Percentiles rank a stretch among this genome's conserved stretches.
Evolutionary conservation across 1,140 invertebrate species (phyloP).

Genomic region (Drosophila aff.): DNA sequence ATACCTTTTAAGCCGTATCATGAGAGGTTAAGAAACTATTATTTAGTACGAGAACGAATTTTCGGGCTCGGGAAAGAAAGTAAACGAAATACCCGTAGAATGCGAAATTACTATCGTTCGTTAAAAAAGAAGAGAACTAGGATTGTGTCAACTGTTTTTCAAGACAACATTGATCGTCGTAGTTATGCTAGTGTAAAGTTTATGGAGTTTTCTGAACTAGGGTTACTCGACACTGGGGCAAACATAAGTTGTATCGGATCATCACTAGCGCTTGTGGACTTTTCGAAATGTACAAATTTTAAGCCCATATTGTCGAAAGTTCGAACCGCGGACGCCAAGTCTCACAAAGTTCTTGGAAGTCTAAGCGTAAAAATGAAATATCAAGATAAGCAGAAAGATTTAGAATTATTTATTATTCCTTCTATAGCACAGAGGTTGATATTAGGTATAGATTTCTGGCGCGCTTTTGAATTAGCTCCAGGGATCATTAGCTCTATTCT

Average conservation of each 20-base stretch:
- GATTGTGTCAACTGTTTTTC: constrained; percentile 4
- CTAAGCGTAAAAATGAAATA: background rate
- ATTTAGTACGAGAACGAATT: no score
- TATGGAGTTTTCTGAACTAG: constrained; percentile 3
- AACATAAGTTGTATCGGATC: background rate
- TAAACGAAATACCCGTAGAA: no score
- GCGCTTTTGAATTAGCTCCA: background rate
- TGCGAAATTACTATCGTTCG: background rate
- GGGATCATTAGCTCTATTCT: background rate
- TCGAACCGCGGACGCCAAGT: background rate
- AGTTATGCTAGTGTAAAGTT: constrained; percentile 6
- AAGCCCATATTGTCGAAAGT: background rate
- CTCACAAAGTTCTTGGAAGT: background rate
- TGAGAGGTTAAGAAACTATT: no score
- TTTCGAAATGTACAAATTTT: background rate
- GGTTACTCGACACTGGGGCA: constrained; percentile 5
- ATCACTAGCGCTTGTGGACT: background rate
- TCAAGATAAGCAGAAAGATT: constrained; percentile 3
- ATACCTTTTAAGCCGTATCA: no score
- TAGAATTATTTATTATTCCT: constrained; percentile 2
- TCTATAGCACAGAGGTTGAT: constrained; percentile 5
- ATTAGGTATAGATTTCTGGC: constrained; percentile 13
- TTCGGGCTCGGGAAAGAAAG: no score
- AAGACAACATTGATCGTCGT: constrained; percentile 6
- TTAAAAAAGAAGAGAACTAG: background rate